Percentiles rank a stretch among this genome's conserved stretches.
phyloP scores from a whole-genome alignment of 2,113 vertebrate genomes.

The Hemibagrus wyckioides region DNA sequence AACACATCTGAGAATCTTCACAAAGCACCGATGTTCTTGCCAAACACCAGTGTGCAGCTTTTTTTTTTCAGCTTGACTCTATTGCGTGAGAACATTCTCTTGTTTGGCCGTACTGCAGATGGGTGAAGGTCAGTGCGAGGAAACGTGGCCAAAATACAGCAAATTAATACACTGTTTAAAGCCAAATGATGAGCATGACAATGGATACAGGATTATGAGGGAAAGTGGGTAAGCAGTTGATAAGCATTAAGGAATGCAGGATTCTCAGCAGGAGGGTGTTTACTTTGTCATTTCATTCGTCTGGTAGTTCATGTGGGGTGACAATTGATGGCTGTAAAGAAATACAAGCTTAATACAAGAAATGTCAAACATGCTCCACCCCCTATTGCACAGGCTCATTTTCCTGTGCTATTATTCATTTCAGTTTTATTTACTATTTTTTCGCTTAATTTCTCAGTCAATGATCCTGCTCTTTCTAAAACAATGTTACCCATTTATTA shows the following conservation, averaged over 20 bases:
- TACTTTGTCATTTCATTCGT: not conserved
- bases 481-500: not conserved
- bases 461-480: not conserved
- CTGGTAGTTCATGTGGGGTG: not conserved
- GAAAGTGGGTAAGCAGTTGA: not conserved
- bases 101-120: not conserved
- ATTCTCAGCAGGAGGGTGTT: not conserved
- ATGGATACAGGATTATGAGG: not conserved
- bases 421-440: not conserved
- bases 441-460: not conserved
- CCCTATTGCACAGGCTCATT: not conserved
- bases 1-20: conserved; percentile 27
- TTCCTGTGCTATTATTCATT: not conserved
- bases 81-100: conserved; percentile 4
- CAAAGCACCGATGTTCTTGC: not conserved
- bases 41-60: not conserved
- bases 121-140: conserved; percentile 1
- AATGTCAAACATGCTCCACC: not conserved
- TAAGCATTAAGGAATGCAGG: not conserved
- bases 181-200: conserved; percentile 7
- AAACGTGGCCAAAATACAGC: conserved; percentile 3
- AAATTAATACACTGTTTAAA: not conserved
- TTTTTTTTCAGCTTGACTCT: not conserved
- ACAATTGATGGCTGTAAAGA: not conserved
- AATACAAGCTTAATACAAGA: not conserved